Percentiles rank a stretch among this genome's conserved stretches.
Conservation (phyloP, 2,888 invertebrate species). For the Hyles lineata region DNA sequence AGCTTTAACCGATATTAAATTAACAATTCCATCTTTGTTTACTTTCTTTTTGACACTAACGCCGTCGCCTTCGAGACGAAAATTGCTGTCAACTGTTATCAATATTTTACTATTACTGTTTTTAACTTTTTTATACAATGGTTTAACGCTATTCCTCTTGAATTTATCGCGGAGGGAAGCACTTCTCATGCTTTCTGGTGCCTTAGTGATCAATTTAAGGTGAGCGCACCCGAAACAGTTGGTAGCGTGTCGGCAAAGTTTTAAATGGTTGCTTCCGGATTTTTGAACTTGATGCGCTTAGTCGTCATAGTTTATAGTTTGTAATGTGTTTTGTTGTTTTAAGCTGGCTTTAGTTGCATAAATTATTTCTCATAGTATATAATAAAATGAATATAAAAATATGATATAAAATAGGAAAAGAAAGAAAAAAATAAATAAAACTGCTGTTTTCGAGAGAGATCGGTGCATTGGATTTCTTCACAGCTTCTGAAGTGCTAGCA, state of each 20-base stretch:
- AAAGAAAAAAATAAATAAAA: too few species aligned
- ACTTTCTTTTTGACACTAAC: conserved; percentile 56
- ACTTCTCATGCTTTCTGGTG: conserved; percentile 42
- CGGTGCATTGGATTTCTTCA: too few species aligned
- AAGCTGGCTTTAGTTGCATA: not conserved
- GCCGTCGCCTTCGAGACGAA: conserved; percentile 68
- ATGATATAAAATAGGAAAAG: too few species aligned
- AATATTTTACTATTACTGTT: conserved; percentile 49
- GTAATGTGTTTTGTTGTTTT: not conserved
- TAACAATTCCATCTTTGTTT: conserved; percentile 39
- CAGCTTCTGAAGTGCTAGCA: too few species aligned
- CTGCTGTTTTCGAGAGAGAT: too few species aligned
- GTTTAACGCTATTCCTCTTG: conserved; percentile 68
- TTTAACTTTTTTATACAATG: conserved; percentile 67
- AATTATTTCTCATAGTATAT: too few species aligned
- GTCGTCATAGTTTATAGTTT: conserved; percentile 11
- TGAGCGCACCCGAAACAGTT: conserved; percentile 40
- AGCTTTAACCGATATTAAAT: conserved; percentile 46
- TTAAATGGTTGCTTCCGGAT: conserved; percentile 36
- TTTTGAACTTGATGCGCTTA: conserved; percentile 11
- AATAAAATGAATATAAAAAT: too few species aligned
- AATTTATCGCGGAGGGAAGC: conserved; percentile 54
- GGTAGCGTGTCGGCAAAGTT: conserved; percentile 46
- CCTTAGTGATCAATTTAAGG: conserved; percentile 16
- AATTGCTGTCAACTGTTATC: conserved; percentile 50